Percentiles rank a stretch among this genome's conserved stretches.
Evolutionary conservation across 2,113 vertebrate species (phyloP).

Genomic region (Brienomyrus longianalis): DNA sequence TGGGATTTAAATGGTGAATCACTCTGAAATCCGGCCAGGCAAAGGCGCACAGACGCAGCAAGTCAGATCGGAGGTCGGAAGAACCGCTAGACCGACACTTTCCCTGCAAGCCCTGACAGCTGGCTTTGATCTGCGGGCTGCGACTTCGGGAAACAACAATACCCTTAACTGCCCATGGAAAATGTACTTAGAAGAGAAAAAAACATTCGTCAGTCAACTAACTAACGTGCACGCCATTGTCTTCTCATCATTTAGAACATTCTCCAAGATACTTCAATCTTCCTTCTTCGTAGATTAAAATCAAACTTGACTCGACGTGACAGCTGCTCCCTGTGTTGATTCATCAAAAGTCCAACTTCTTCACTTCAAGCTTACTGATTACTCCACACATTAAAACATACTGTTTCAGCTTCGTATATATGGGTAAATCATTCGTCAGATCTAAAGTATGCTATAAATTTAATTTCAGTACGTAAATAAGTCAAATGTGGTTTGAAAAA

Average conservation of each 20-base stretch:
- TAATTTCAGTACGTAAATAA: background rate
- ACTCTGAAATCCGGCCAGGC: background rate
- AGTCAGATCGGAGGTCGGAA: background rate
- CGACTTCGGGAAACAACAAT: background rate
- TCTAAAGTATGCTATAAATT: background rate
- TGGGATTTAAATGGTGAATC: background rate
- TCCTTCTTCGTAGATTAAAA: background rate
- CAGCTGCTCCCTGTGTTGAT: background rate
- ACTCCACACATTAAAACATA: background rate
- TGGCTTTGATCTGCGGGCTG: constrained; percentile 2
- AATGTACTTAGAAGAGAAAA: background rate
- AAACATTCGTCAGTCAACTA: background rate
- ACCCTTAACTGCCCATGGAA: background rate
- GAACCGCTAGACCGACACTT: background rate
- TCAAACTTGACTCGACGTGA: background rate
- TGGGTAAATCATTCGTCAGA: background rate
- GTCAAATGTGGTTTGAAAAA: background rate
- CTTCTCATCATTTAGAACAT: background rate
- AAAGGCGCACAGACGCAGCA: background rate
- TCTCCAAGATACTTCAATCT: background rate
- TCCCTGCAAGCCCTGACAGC: background rate
- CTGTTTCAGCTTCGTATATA: background rate
- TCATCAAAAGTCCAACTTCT: background rate
- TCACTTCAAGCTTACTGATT: background rate
- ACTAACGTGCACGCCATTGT: background rate